Evolutionary conservation across 2,797 vertebrate genomes (phyloP), one percentile per base, ranked within the genome.

Genomic region (Pipistrellus nathusii): DNA sequence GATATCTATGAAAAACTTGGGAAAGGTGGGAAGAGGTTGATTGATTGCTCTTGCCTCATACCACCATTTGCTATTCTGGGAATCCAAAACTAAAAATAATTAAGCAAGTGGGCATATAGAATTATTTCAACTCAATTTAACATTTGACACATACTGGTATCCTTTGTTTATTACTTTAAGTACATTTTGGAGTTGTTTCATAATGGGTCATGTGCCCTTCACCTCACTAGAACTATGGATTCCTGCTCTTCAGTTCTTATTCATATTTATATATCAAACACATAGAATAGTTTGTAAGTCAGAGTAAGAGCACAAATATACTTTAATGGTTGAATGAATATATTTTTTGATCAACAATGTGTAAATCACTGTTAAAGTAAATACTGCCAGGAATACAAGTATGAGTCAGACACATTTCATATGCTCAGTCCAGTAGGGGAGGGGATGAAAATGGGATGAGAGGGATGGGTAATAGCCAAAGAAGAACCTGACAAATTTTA

Each of bases 91-190:
- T 92, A 41, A 82, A 73, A 72, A 32, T 76, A 75, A 93, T 72
- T 83, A 44, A 25, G 41, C n/a, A 95, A 21, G 35, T 69, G 13
- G 76, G 51, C 23, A 91, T 48, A 55, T 35, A 73, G 30, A 14
- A 90, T 94, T 86, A 86, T 83, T 91, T 92, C 53, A 88, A 59
- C 85, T 73, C 73, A 62, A 11, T 95, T 96, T 77, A 92, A 55
- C 68, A 82, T 62, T 86, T 91, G 75, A 85, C 62, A 93, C 46
- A 83, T 69, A 41, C 38, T 6, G 6, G 38, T 41, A 59, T 62
- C 41, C 46, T 62, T 85, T 73, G 41, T 41, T 73, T 35, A 9
- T 48, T 76, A 38, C 30, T 91, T 4, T 85, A 92, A 87, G 2
- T 62, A 44, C 18, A 68, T 41, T 85, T 81, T 62, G 32, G 23